Evolutionary conservation across 2,888 invertebrate genomes (phyloP), one percentile per base, ranked within the genome.

Genomic region (Bursaphelenchus okinawaensis): DNA sequence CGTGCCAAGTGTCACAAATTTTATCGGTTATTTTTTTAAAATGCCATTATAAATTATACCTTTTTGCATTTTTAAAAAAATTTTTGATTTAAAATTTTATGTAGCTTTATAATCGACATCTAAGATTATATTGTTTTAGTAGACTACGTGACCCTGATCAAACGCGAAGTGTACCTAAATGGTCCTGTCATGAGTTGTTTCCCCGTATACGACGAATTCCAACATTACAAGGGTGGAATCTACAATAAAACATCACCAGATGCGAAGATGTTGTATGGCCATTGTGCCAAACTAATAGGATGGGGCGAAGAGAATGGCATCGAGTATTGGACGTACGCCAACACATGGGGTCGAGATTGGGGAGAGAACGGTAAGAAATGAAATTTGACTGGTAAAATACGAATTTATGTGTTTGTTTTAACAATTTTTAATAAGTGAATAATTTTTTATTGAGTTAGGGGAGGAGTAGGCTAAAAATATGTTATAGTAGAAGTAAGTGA

Each of bases 181-280:
- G 75, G 75, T 6, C 75, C 75, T 0, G 68, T 77, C 12, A 57
- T 77, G 24, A 73, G 70, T 19, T 75, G 75, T 63, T 75, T 77
- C 63, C 63, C 70, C 9, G 66, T 77, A 4, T 69, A 65, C 29
- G 75, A 77, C 29, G 77, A 78, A 20, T 75, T 75, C 57, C 75
- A 76, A 29, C 75, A 75, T 56, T 75, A 75, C 63, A 54, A 62
- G 24, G 62, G 61, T 9, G 75, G 75, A 19, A 76, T 75, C 23
- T 75, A 75, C 55, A 63, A 66, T 20, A 29, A 67, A 26, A 72
- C 71, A 1, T 58, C 63, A 8, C 52, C 62, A 19, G n/a, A 68
- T 12, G 68, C 71, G 8, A 63, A 67, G 22, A 63, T 67, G 19
- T 63, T 75, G 8, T 75, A 77, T 51, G 75, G 75, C 3, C 75